Conservation (phyloP, 2,888 invertebrate genomes). For the Epinotia nisella region DNA sequence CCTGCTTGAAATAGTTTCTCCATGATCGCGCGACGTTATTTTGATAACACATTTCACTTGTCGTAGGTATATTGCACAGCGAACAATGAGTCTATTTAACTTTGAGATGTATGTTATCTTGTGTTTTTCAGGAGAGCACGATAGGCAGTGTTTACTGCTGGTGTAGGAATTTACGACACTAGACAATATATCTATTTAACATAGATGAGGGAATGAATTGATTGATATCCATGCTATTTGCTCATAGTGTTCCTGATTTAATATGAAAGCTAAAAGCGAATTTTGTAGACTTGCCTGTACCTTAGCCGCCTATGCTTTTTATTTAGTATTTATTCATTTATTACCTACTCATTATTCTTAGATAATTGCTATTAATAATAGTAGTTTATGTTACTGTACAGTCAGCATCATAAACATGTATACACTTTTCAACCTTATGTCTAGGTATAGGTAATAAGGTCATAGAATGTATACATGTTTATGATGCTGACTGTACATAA, state of each 20-base stretch:
- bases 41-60: slow-evolving; percentile 2
- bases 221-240: neutral
- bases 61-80: slow-evolving; percentile 20
- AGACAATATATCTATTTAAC: slow-evolving; percentile 5
- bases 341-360: no score
- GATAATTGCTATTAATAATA: no score
- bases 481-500: no score
- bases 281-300: neutral
- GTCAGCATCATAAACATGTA: no score
- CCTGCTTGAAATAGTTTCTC: neutral
- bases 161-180: neutral
- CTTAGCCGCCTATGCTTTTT: no score
- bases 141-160: slow-evolving; percentile 17
- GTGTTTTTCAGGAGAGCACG: slow-evolving; percentile 14
- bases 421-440: no score
- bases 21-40: neutral
- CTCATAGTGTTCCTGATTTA: neutral
- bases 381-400: no score
- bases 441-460: no score
- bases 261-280: neutral
- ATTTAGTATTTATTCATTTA: no score
- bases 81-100: slow-evolving; percentile 36
- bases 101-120: slow-evolving; percentile 31
- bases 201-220: slow-evolving; percentile 3
- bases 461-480: no score